Evolutionary conservation across 2,888 invertebrate genomes (phyloP), one percentile per base, ranked within the genome.

Genomic region (Eurytoma adleriae): DNA sequence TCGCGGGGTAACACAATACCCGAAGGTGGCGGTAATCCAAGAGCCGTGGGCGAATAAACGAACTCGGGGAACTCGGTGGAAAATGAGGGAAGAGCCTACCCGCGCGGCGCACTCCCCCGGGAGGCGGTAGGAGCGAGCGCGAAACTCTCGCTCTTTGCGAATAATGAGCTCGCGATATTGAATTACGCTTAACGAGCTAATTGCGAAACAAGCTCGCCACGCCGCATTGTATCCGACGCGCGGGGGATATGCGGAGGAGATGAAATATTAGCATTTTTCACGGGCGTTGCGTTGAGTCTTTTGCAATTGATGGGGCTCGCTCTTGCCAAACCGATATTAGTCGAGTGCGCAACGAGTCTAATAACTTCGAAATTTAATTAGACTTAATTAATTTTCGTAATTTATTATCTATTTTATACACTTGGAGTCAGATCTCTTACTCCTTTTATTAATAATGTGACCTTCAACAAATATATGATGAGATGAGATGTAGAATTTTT

Each of bases 171-270:
- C 3, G 62, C 18, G 69, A 81, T 81, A 83, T 81, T 81, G 78
- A 80, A 82, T 82, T 77, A 75, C 77, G 57, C 70, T 79, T 80
- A 81, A 80, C 70, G 71, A 80, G 78, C 71, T 82, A 81, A 83
- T 81, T 82, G 67, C 77, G 52, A 78, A 54, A 76, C 74, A 64
- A 74, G 62, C 70, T 61, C 18, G 59, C 16, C 40, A 30, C 50
- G 57, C 2, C 30, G 59, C 54, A 67, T 61, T 62, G 50, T 7
- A 40, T 40, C 78, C 30, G 30, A 76, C 68, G 27, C 20, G 14
- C 30, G 62, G 2, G 59, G 48, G 24, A 16, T 10, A 30, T 56
- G 1, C 50, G 50, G 52, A 24, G 7, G 54, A n/a, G 27, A 10
- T 66, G 71, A 67, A 75, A 67, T 67, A 71, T 75, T 71, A 75